Percentiles rank a stretch among this genome's conserved stretches.
These are phyloP conservation scores for Oncorhynchus tshawytscha DNA, from an alignment of 2,113 vertebrate species.

Conservation along the genomic window DNA sequence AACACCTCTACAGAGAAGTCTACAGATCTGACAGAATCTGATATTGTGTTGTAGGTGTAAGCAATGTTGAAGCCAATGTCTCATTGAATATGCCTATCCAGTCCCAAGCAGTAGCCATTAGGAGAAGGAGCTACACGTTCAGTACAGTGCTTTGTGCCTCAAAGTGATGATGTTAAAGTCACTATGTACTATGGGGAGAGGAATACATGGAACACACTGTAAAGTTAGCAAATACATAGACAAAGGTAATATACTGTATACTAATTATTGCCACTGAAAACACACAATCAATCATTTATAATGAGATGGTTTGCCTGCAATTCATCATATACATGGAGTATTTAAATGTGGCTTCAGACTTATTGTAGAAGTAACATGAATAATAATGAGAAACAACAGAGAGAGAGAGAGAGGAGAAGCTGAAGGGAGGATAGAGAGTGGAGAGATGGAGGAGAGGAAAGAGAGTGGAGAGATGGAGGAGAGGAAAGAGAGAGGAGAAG, in stretches of 20 bases:
- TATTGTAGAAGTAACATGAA: slow-evolving; percentile 61
- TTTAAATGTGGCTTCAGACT: slow-evolving; percentile 63
- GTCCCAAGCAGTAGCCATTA: neutral
- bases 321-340: slow-evolving; percentile 63
- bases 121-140: neutral
- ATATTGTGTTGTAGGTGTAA: no score
- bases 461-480: no score
- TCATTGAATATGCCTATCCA: no score
- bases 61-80: no score
- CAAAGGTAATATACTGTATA: slow-evolving; percentile 21
- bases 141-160: neutral
- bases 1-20: no score
- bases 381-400: slow-evolving; percentile 43
- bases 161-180: no score
- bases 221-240: slow-evolving; percentile 14
- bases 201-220: slow-evolving; percentile 33
- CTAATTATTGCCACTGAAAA: slow-evolving; percentile 54
- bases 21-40: no score
- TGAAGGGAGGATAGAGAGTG: neutral
- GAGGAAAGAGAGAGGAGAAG: no score
- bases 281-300: slow-evolving; percentile 67
- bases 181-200: no score
- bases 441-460: neutral
- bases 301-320: slow-evolving; percentile 61
- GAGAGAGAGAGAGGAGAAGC: slow-evolving; percentile 1